These are phyloP conservation scores for Bimastos eiseni DNA, from an alignment of 2,888 invertebrate species.

Conservation along the genomic window DNA sequence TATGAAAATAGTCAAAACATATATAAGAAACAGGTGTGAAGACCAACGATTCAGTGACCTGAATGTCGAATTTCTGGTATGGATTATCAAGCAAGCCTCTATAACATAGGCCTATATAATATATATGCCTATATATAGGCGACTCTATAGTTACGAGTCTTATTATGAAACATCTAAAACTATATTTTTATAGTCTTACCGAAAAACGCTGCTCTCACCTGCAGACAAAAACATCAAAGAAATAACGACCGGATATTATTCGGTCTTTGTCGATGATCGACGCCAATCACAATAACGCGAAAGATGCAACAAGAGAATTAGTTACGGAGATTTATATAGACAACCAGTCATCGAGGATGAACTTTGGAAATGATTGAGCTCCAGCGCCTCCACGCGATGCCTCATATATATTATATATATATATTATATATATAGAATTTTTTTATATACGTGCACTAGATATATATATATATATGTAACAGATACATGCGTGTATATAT, in stretches of 20 bases:
- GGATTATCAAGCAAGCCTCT: too few relatives aligned
- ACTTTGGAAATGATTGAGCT: conserved; percentile 6
- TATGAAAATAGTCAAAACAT: too few relatives aligned
- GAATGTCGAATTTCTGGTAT: too few relatives aligned
- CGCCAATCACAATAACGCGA: neutral
- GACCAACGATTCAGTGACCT: too few relatives aligned
- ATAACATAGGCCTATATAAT: too few relatives aligned
- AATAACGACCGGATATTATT: neutral
- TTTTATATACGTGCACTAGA: too few relatives aligned
- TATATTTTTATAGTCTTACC: too few relatives aligned
- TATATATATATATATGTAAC: too few relatives aligned
- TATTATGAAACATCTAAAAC: too few relatives aligned
- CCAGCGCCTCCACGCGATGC: neutral
- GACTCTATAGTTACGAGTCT: too few relatives aligned
- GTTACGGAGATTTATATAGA: conserved; percentile 6
- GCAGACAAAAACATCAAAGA: neutral
- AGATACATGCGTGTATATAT: neutral
- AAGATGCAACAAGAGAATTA: neutral
- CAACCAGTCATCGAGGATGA: neutral
- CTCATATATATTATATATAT: neutral
- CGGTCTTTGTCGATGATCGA: neutral
- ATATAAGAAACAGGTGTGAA: too few relatives aligned
- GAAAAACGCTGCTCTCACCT: neutral
- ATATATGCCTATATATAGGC: neutral
- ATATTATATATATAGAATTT: neutral